Evolutionary conservation across 2,113 vertebrate genomes (phyloP), one percentile per base, ranked within the genome.

Genomic region (Periophthalmodon schlosseri): DNA sequence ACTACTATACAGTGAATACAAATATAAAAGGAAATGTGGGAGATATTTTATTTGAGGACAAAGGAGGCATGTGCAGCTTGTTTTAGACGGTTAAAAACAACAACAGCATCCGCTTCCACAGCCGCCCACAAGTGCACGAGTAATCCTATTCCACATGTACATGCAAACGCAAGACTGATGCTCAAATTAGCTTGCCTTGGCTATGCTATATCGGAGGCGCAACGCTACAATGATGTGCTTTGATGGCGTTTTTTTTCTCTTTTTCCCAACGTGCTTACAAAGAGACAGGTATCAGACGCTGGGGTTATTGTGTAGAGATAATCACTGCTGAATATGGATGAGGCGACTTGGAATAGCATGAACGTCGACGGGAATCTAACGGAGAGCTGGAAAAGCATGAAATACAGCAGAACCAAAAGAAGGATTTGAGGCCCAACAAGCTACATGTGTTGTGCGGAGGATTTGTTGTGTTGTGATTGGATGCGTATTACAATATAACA

Each of bases 271-370:
- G 39, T 44, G 46, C 23, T 75, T 78, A 73, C 64, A 66, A 70
- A 77, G 77, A 69, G 84, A 71, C 83, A 89, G 84, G 70, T 84
- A 83, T 78, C 85, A 80, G 79, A 84, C 75, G 20, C 8, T 24
- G 34, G 63, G 60, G 68, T 81, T 81, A 87, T 79, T 76, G 82
- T 78, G 75, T 3, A 0, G 74, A 69, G 68, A 81, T 85, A 89
- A 83, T 76, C 56, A 75, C 33, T 47, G 2, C 49, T 75, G 86
- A 88, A 87, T 90, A 85, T 87, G 82, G 69, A 88, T 86, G 77
- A 84, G 71, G 80, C 69, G 75, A 84, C 69, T 47, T 49, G 15
- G 9, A 74, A 85, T 83, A 70, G 73, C 60, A 69, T 23, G 64
- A 82, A 73, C 16, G 36, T 67, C 20, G 16, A 33, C 50, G 60